phyloP scores from a whole-genome alignment of 2,113 vertebrate genomes.

The Cebus imitator region DNA sequence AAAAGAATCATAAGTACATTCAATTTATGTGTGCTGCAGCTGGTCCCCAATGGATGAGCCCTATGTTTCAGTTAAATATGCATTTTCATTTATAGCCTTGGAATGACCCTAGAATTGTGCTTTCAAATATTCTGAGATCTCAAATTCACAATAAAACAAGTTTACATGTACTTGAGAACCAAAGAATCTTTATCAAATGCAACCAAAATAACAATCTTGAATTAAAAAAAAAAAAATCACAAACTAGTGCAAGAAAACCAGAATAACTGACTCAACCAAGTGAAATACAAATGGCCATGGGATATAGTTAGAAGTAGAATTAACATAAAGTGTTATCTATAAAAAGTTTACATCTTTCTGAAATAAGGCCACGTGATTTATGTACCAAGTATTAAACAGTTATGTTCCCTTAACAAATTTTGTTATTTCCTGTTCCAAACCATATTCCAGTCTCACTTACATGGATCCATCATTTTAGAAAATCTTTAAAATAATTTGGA shows the following conservation, averaged over 20 bases:
- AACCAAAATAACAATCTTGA: constrained; percentile 40
- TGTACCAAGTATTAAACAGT: neutral
- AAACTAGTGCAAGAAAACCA: constrained; percentile 43
- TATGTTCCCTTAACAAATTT: neutral
- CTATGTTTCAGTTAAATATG: neutral
- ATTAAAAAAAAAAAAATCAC: constrained; percentile 47
- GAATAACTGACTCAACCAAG: neutral
- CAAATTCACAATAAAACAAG: constrained; percentile 38
- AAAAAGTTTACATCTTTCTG: neutral
- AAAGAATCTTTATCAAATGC: constrained; percentile 53
- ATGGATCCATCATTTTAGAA: constrained; percentile 40
- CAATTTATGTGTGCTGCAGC: neutral
- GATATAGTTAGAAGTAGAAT: neutral
- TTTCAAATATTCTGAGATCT: constrained; percentile 38
- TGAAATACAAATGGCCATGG: neutral
- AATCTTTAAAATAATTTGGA: constrained; percentile 35
- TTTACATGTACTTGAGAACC: constrained; percentile 24
- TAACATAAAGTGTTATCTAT: neutral
- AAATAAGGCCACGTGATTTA: neutral
- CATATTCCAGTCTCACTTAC: neutral
- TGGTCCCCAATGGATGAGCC: neutral
- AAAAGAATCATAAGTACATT: neutral
- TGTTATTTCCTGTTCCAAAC: constrained; percentile 20
- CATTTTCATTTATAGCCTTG: neutral
- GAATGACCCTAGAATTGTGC: neutral